phyloP scores from a whole-genome alignment of 2,113 vertebrate species.

The Isurus oxyrinchus region DNA sequence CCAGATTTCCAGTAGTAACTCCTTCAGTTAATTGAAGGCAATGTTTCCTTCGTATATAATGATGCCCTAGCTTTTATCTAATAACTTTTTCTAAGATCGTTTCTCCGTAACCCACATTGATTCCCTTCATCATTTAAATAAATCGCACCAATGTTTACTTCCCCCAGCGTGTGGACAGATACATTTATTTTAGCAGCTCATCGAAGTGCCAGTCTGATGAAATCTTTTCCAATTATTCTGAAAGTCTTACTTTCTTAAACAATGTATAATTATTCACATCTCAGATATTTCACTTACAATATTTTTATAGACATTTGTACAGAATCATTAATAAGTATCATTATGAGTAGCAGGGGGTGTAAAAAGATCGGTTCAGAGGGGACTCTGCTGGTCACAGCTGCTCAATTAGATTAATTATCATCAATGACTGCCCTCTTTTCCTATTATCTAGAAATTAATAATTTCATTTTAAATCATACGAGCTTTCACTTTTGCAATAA shows the following conservation, averaged over 20 bases:
- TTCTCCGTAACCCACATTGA: not conserved
- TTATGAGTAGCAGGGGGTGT: not conserved
- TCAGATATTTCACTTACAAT: not conserved
- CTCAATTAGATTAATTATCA: conserved; percentile 8
- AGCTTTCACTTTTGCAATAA: not conserved
- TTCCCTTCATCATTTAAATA: not conserved
- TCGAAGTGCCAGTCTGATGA: not conserved
- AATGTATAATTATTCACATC: not conserved
- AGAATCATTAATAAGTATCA: conserved; percentile 7
- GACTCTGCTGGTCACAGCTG: not conserved
- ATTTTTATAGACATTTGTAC: not conserved
- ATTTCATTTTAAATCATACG: not conserved
- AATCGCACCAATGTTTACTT: not conserved
- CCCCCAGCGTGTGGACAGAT: not conserved
- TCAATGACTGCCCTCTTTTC: not conserved
- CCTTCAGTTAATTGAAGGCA: not conserved
- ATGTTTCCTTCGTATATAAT: not conserved
- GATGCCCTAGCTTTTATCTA: not conserved
- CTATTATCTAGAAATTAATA: not conserved
- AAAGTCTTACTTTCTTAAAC: not conserved
- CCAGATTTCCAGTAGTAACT: not conserved
- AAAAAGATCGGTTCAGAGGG: not conserved
- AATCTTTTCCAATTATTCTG: not conserved
- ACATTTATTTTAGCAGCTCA: not conserved
- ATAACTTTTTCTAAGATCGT: not conserved